A percentile compares a stretch with the other conserved stretches of the same genome.
Conservation (phyloP, 64 coral and sea anemone species). For the Orbicella faveolata region DNA sequence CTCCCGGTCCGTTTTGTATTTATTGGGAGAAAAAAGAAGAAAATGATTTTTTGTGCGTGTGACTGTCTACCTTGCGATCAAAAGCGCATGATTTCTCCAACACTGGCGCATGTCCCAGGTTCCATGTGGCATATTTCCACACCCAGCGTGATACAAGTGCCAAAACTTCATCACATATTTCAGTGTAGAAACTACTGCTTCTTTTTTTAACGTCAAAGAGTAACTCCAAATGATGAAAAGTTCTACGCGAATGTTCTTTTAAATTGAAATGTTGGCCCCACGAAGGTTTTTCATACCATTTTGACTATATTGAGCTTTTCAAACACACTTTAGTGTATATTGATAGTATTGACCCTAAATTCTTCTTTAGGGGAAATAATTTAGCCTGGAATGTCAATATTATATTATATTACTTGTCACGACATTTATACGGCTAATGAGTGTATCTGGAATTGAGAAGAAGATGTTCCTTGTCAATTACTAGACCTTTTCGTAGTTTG, state of each 20-base stretch:
- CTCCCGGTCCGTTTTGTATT: too few relatives aligned
- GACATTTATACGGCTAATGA: neutral
- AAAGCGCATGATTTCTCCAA: neutral
- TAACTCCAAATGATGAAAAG: neutral
- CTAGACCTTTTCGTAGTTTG: neutral
- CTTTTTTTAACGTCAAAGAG: neutral
- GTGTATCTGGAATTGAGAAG: neutral
- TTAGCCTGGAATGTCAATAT: constrained; percentile 44
- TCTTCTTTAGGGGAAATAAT: constrained; percentile 13
- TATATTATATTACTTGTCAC: constrained; percentile 47
- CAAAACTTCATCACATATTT: constrained; percentile 24
- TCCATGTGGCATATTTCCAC: neutral
- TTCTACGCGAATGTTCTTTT: neutral
- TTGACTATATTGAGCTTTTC: neutral
- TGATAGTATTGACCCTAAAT: neutral
- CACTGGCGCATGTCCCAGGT: too few relatives aligned
- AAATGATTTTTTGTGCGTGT: too few relatives aligned
- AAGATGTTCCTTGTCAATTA: neutral
- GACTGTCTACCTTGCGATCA: too few relatives aligned
- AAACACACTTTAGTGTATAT: constrained; percentile 3
- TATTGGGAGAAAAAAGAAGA: too few relatives aligned
- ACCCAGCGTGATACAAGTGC: constrained; percentile 5
- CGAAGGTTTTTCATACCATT: neutral
- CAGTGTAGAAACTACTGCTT: neutral
- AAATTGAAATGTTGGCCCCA: neutral